Base-by-base conservation (phyloP, 2,113 vertebrate species). In the Physeter macrocephalus region DNA sequence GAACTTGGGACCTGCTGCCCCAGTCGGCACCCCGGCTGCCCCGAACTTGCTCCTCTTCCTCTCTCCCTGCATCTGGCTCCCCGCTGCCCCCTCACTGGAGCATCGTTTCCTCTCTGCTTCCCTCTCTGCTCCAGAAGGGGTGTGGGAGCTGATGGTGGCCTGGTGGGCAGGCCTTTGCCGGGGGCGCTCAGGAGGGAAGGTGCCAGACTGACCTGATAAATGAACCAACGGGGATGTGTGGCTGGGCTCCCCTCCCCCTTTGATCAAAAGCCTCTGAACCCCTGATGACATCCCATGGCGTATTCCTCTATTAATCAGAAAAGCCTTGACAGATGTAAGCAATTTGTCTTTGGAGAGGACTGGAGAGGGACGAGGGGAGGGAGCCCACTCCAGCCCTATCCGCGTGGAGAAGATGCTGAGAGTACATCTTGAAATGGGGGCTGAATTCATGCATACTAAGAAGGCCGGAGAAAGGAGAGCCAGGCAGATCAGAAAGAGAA, bases 281-380 rank as follows among this genome's bases (percentile, higher is more conserved):
- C 93, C 94, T 72, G 97, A 93, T 97, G 94, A 98, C 98, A 98
- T 97, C 96, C 97, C 67, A 92, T 90, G 78, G 97, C 97, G 13
- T 92, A 95, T 95, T 98, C 96, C 93, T 94, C 92, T 98, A 97
- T 97, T 98, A 98, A 98, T 97, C 96, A 98, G 96, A 97, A 98
- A 85, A 97, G 80, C 46, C 85, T 98, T 98, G 97, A 95, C 85
- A 97, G 86, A 97, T 88, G 92, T 96, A 98, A 97, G 64, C 92
- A 98, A 94, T 94, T 97, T 97, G 96, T 93, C 95, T 97, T 88
- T 46, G 96, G 92, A 90, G 78, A 77, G 94, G 71, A 69, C n/a
- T 72, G 91, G 67, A 89, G 85, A 52, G 61, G 72, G 39, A 67
- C 23, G 1, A 62, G 10, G 67, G 14, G 81, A 95, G 72, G 88